These are phyloP conservation scores for Mastomys natalensis DNA, from an alignment of 2,113 vertebrate genomes.

Conservation along the genomic window DNA sequence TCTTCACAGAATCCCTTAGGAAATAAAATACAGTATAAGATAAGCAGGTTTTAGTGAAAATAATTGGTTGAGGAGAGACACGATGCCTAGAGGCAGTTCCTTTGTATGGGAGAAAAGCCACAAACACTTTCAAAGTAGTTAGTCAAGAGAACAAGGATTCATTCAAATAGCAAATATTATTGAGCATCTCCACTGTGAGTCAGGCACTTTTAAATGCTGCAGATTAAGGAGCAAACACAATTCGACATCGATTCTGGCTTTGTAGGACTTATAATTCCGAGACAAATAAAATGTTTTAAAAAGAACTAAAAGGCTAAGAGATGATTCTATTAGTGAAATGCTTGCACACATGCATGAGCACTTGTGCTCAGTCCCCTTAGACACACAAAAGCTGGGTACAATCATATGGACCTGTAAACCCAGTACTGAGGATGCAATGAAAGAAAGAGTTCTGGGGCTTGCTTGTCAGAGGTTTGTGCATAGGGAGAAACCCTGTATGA, in stretches of 20 bases:
- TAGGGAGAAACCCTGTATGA: background rate
- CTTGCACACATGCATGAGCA: background rate
- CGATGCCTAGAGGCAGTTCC: background rate
- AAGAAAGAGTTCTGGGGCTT: background rate
- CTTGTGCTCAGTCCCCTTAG: background rate
- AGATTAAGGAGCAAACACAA: background rate
- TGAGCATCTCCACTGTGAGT: background rate
- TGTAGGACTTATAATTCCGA: background rate
- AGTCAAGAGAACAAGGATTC: conserved; percentile 37
- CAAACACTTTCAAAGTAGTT: conserved; percentile 2
- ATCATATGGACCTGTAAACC: background rate
- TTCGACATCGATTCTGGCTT: background rate
- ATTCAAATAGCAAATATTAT: conserved; percentile 60
- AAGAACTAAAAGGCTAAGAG: conserved; percentile 7
- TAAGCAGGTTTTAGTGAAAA: conserved; percentile 48
- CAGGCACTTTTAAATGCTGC: conserved; percentile 5
- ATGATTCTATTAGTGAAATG: background rate
- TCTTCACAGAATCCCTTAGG: conserved; percentile 40
- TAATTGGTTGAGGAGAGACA: conserved; percentile 28
- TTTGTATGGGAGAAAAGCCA: background rate
- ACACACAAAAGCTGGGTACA: background rate
- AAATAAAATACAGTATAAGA: conserved; percentile 54
- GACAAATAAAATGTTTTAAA: conserved; percentile 36
- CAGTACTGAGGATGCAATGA: background rate
- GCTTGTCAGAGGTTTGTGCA: background rate